Evolutionary conservation across 2,113 vertebrate genomes (phyloP).

Genomic region (Thinocorus orbignyianus): DNA sequence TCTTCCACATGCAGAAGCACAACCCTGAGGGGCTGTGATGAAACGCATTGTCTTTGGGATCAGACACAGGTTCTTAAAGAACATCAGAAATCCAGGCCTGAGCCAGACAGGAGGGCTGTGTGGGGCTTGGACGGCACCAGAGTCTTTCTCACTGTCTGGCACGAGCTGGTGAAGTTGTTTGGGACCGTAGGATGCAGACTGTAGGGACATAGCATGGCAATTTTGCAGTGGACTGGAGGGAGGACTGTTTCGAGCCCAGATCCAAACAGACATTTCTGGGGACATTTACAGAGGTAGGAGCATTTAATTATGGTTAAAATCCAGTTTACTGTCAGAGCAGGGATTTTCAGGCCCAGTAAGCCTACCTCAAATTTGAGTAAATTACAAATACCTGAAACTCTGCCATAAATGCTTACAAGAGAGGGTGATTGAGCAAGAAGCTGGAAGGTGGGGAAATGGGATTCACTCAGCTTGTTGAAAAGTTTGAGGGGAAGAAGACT

Average conservation of each 20-base stretch:
- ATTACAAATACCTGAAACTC: background rate
- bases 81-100: background rate
- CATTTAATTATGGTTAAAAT: background rate
- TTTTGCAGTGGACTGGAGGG: background rate
- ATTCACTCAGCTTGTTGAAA: background rate
- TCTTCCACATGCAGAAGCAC: background rate
- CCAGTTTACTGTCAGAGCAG: background rate
- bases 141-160: background rate
- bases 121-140: background rate
- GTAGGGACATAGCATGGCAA: background rate
- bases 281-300: background rate
- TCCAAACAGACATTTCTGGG: background rate
- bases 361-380: background rate
- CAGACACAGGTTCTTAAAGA: background rate
- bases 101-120: fast-evolving
- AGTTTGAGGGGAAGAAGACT: background rate
- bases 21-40: background rate
- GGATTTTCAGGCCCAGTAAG: background rate
- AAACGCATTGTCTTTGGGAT: background rate
- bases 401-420: background rate
- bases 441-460: background rate
- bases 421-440: background rate
- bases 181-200: background rate
- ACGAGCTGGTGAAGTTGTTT: background rate
- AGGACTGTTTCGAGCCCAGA: background rate